phyloP scores from a whole-genome alignment of 2,797 vertebrate species.

The Cyclura pinguis region DNA sequence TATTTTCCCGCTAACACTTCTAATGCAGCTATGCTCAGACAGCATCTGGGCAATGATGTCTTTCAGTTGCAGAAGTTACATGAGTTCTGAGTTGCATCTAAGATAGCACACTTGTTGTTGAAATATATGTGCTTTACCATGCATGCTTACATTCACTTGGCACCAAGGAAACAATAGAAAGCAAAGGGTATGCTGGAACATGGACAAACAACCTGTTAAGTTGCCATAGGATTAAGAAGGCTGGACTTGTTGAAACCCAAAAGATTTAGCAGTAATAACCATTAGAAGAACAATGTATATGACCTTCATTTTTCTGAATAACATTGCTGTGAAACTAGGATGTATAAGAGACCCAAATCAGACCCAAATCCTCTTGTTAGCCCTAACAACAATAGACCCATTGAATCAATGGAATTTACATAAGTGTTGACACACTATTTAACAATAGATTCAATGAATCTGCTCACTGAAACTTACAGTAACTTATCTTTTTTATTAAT shows the following conservation, averaged over 20 bases:
- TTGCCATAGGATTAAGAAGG: neutral
- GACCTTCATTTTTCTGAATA: neutral
- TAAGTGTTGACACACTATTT: too few species aligned
- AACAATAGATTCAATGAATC: too few species aligned
- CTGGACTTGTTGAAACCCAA: neutral
- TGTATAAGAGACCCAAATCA: neutral
- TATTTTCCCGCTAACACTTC: neutral
- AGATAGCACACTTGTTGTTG: too few species aligned
- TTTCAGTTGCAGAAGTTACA: neutral
- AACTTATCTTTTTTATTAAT: too few species aligned
- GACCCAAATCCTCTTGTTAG: too few species aligned
- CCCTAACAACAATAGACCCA: too few species aligned
- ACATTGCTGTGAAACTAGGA: neutral
- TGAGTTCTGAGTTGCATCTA: neutral
- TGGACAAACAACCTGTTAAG: too few species aligned
- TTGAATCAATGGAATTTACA: too few species aligned
- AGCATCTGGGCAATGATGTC: neutral
- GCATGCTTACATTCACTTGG: too few species aligned
- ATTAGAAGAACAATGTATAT: neutral
- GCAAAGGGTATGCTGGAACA: neutral
- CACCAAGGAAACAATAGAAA: neutral
- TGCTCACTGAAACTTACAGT: too few species aligned
- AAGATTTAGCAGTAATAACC: neutral
- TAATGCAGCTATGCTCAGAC: neutral
- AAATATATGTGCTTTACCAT: too few species aligned